These are phyloP conservation scores for Pseudomyrmex flavicornis DNA, from an alignment of 1,140 invertebrate genomes.

Conservation along the genomic window DNA sequence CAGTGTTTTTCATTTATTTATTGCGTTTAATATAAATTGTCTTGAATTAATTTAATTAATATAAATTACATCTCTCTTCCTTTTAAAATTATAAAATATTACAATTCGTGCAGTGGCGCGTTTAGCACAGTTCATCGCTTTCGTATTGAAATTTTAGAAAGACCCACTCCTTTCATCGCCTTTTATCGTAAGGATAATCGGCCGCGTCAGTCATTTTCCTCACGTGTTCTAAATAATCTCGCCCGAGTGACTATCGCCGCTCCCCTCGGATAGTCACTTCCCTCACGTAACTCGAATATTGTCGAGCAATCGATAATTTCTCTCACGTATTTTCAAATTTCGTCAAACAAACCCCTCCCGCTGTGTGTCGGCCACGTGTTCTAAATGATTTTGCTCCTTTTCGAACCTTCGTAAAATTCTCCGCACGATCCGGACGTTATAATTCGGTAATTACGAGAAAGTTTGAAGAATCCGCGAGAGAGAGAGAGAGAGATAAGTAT, in stretches of 20 bases:
- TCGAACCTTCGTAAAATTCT: background rate
- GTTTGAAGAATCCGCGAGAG: conserved; percentile 15
- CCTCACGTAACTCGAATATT: conserved; percentile 46
- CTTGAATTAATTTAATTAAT: no score
- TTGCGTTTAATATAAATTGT: no score
- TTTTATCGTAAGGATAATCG: conserved; percentile 14
- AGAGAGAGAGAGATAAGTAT: background rate
- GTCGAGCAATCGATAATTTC: conserved; percentile 36
- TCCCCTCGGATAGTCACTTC: background rate
- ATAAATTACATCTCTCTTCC: no score
- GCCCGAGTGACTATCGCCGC: conserved; percentile 1
- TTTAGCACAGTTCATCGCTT: background rate
- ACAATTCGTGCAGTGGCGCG: background rate
- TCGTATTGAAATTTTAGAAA: conserved; percentile 11
- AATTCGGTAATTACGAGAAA: conserved; percentile 41
- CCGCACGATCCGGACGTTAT: conserved; percentile 32
- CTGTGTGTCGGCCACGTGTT: conserved; percentile 4
- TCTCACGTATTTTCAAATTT: conserved; percentile 53
- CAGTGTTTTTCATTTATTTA: no score
- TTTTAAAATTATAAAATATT: no score
- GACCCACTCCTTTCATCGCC: background rate
- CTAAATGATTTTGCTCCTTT: conserved; percentile 8
- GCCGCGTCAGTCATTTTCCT: conserved; percentile 16
- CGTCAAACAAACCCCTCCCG: background rate
- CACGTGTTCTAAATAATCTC: conserved; percentile 41